Evolutionary conservation across 2,113 vertebrate genomes (phyloP), one percentile per base, ranked within the genome.

Genomic region (Amblyopsis rosae): DNA sequence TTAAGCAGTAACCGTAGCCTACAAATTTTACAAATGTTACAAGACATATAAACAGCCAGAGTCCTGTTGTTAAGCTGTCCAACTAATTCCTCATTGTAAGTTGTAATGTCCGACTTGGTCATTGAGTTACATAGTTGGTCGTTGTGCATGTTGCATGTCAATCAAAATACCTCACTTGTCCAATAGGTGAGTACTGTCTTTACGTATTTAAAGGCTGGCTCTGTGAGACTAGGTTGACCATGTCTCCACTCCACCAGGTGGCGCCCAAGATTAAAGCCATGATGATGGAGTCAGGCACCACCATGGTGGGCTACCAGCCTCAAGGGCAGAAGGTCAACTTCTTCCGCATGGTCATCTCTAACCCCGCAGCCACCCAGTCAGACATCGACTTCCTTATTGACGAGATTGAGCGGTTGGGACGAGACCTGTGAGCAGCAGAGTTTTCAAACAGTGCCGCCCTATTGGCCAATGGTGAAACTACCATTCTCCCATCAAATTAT

Each of bases 231-330:
- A 26, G 35, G 35, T 33, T 41, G 4, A 41, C 45, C 2, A n/a
- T 5, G 3, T 45, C 19, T 63, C 62, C 9, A 2, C 32, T 80
- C 71, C 7, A 59, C 59, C 81, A 99, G 98, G 96, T 99, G 87
- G 98, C 97, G 1, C 98, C 98, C 0, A 98, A 96, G 89, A 96
- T 99, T 87, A 99, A 99, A 86, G 96, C 98, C 32, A 79, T 96
- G 86, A 99, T 99, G 98, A 99, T 99, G 97, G 98, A 99, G 85
- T 95, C 95, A 0, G 98, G 98, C 49, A 96, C 96, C 62, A 98
- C 96, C 70, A 99, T 99, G 98, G 96, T 99, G 78, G 96, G 98
- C 73, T 99, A 99, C 88, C 98, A 99, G 89, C 98, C 98, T 63
- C 98, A 98, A 81, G 97, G 94, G 0, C 92, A 96, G 60, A 98